phyloP scores from a whole-genome alignment of 2,797 vertebrate genomes.

The Micropoecilia bifurca region DNA sequence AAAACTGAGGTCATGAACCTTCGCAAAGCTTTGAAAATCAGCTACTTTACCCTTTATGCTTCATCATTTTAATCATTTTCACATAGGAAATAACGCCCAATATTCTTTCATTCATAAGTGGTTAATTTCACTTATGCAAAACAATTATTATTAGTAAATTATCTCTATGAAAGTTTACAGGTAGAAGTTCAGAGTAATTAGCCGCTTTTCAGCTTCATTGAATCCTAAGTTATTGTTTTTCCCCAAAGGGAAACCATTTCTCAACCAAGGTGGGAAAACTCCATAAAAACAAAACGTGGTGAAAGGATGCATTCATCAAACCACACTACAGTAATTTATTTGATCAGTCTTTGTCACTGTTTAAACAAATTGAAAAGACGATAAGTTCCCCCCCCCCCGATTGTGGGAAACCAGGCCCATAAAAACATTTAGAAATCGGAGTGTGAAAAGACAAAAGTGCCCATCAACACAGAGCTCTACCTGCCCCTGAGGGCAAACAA shows the following conservation, averaged over 20 bases:
- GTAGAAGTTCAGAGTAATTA: background rate
- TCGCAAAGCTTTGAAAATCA: no score
- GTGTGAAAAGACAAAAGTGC: constrained; percentile 71
- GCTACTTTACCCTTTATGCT: no score
- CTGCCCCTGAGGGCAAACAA: constrained; percentile 75
- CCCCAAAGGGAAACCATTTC: background rate
- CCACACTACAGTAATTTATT: background rate
- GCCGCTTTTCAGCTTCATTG: background rate
- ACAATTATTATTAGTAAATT: background rate
- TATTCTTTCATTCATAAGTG: no score
- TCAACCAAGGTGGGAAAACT: background rate
- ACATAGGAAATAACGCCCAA: background rate
- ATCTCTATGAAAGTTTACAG: background rate
- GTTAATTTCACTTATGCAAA: background rate
- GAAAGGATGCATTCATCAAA: background rate
- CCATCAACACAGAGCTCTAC: constrained; percentile 66
- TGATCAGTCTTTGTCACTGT: background rate
- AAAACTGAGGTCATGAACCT: no score
- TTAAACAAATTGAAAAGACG: background rate
- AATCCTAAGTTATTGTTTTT: no score
- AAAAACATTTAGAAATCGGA: constrained; percentile 63
- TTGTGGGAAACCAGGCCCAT: constrained; percentile 49
- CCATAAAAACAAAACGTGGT: background rate
- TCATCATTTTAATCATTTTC: background rate
- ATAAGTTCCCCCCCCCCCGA: background rate